Evolutionary conservation across 2,797 vertebrate species (phyloP).

Genomic region (Miichthys miiuy): DNA sequence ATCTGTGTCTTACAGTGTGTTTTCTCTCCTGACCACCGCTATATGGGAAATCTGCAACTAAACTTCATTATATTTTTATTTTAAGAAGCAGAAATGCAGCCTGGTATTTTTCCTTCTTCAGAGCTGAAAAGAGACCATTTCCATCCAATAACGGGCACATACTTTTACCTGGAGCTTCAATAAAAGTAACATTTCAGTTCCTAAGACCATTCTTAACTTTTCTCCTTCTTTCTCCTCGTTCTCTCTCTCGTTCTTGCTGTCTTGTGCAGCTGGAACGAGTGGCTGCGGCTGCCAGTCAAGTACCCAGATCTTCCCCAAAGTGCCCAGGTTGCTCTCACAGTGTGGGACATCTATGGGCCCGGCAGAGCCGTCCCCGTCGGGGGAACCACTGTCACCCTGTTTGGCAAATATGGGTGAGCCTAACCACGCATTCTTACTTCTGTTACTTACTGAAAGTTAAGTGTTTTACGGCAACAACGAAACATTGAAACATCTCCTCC

Average conservation of each 20-base stretch:
- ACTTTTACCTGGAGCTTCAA: background rate
- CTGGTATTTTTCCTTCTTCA: background rate
- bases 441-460: background rate
- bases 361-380: slow-evolving; percentile 95
- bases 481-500: background rate
- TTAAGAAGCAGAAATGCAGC: too few relatives aligned
- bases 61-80: background rate
- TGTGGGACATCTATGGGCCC: slow-evolving; percentile 99
- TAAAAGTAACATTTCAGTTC: background rate
- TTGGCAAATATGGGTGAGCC: slow-evolving; percentile 92
- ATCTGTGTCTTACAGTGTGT: background rate
- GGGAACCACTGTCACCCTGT: slow-evolving; percentile 96
- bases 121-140: background rate
- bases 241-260: slow-evolving; percentile 13
- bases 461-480: background rate
- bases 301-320: slow-evolving; percentile 97
- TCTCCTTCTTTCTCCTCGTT: background rate
- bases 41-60: background rate
- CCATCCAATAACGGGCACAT: background rate
- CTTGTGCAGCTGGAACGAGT: slow-evolving; percentile 94
- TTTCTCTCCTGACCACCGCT: background rate
- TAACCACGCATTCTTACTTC: background rate
- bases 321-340: slow-evolving; percentile 95
- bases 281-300: slow-evolving; percentile 96
- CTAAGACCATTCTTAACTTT: background rate